Conservation (phyloP, 2,113 vertebrate species). For the Tichodroma muraria region DNA sequence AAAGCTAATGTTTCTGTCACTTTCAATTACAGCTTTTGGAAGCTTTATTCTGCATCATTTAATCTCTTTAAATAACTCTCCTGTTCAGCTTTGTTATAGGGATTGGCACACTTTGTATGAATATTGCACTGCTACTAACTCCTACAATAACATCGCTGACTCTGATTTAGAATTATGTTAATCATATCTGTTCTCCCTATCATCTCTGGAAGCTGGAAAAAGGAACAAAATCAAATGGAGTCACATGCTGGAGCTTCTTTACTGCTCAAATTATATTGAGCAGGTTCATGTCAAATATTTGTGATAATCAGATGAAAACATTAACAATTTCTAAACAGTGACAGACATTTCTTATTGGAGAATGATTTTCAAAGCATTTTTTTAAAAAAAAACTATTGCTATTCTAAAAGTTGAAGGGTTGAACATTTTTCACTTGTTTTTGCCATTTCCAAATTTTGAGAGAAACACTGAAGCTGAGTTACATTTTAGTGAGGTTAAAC, state of each 20-base stretch:
- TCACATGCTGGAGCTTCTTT: neutral
- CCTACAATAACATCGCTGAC: constrained; percentile 25
- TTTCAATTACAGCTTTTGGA: constrained; percentile 73
- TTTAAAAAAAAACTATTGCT: neutral
- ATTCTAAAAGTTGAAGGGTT: neutral
- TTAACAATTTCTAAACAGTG: neutral
- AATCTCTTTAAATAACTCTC: constrained; percentile 65
- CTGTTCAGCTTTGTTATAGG: constrained; percentile 41
- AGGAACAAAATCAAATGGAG: neutral
- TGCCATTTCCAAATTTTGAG: neutral
- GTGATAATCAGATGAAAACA: neutral
- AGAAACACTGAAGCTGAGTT: neutral
- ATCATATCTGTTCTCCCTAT: neutral
- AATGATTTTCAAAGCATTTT: neutral
- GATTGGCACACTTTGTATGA: constrained; percentile 13
- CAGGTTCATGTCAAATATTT: neutral
- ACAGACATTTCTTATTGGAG: neutral
- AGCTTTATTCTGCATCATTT: constrained; percentile 72
- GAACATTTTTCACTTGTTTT: neutral
- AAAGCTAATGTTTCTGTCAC: constrained; percentile 74
- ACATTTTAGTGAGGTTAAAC: neutral
- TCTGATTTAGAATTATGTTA: constrained; percentile 7
- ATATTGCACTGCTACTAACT: constrained; percentile 27
- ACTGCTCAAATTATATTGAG: neutral
- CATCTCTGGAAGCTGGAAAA: neutral